phyloP scores from a whole-genome alignment of 2,888 invertebrate genomes.

The Bimastos eiseni region DNA sequence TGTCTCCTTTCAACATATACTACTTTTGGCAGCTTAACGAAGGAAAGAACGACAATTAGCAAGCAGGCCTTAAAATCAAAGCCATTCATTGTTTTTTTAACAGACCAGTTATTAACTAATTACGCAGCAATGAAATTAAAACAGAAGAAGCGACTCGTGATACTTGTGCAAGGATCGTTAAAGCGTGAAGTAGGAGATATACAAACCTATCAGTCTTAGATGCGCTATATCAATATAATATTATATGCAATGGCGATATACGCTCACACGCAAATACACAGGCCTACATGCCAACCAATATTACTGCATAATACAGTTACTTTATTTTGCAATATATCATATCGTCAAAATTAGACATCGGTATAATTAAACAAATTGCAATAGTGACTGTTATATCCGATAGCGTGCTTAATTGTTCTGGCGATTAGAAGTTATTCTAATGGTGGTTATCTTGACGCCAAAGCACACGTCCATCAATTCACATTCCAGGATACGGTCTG shows the following conservation, averaged over 20 bases:
- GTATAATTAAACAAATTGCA: too few species aligned
- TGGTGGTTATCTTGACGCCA: too few species aligned
- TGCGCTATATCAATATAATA: background rate
- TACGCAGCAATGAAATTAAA: background rate
- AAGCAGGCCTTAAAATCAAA: background rate
- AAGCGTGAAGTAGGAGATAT: background rate
- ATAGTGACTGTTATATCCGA: too few species aligned
- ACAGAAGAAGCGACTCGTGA: background rate
- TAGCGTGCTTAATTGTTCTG: too few species aligned
- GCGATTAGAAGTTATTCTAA: too few species aligned
- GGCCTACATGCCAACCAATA: background rate
- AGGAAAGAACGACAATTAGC: background rate
- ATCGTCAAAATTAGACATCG: background rate
- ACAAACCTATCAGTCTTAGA: background rate
- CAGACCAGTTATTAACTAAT: background rate
- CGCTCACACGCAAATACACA: background rate
- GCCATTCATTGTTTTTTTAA: too few species aligned
- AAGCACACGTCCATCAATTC: too few species aligned
- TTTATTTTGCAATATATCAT: background rate
- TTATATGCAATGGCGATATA: background rate
- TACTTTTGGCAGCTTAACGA: background rate
- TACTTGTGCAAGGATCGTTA: background rate
- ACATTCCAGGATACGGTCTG: too few species aligned
- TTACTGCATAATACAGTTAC: background rate
- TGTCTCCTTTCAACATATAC: background rate